Conservation (phyloP, 2,113 vertebrate species). For the Protobothrops mucrosquamatus region DNA sequence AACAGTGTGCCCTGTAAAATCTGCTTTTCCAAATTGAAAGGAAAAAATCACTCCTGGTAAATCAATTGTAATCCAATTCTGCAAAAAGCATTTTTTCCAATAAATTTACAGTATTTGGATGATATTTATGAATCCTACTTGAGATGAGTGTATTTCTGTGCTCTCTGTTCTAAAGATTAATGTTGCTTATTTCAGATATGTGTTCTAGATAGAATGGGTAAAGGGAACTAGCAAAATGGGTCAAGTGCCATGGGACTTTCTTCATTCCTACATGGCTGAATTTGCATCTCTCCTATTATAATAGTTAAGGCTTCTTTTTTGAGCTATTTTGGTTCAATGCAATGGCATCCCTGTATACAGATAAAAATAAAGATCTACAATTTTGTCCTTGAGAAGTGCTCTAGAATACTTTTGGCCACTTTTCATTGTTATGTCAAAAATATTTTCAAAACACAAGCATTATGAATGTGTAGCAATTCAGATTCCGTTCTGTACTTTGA, state of each 20-base stretch:
- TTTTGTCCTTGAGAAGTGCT: neutral
- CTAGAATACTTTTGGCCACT: neutral
- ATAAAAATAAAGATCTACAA: neutral
- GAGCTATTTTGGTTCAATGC: neutral
- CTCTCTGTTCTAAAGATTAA: neutral
- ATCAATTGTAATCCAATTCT: constrained; percentile 57
- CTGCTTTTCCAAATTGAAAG: constrained; percentile 43
- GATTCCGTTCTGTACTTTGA: too few species aligned
- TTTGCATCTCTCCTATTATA: neutral
- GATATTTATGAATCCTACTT: constrained; percentile 54
- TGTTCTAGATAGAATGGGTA: neutral
- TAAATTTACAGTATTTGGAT: constrained; percentile 59
- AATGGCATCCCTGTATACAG: neutral
- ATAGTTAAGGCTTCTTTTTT: neutral
- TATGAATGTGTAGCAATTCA: too few species aligned
- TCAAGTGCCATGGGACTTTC: neutral
- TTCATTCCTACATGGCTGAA: neutral
- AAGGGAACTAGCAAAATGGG: neutral
- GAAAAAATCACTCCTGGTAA: constrained; percentile 33
- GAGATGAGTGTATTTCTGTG: constrained; percentile 23
- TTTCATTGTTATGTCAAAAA: neutral
- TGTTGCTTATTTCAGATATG: neutral
- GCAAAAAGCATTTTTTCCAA: constrained; percentile 51
- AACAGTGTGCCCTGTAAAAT: constrained; percentile 46
- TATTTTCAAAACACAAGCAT: neutral